phyloP scores from a whole-genome alignment of 2,888 invertebrate species.

The Meiosimyza platycephala region DNA sequence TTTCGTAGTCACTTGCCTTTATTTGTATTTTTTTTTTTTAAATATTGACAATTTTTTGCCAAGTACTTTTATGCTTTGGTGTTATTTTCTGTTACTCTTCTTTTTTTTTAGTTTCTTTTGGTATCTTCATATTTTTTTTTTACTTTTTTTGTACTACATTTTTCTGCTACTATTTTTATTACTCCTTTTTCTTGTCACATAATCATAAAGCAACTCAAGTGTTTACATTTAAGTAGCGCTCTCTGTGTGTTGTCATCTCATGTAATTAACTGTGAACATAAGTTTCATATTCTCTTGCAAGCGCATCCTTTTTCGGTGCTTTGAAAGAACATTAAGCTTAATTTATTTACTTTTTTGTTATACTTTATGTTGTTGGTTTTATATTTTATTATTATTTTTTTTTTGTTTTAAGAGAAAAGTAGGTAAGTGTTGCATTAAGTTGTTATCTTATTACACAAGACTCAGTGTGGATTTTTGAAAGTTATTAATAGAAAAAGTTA shows the following conservation, averaged over 20 bases:
- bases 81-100: not conserved
- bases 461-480: no score
- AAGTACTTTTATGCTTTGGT: not conserved
- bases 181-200: slow-evolving; percentile 10
- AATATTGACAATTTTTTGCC: no score
- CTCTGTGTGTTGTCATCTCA: slow-evolving; percentile 1
- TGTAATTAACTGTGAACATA: slow-evolving; percentile 20
- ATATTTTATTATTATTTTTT: no score
- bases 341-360: no score
- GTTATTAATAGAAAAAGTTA: no score
- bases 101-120: not conserved
- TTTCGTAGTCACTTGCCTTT: no score
- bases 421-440: no score
- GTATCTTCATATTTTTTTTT: not conserved
- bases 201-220: slow-evolving; percentile 22
- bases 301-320: not conserved
- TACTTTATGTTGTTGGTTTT: no score
- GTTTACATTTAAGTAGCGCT: not conserved
- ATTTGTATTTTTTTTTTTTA: no score
- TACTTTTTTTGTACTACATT: not conserved
- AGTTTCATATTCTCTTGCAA: slow-evolving; percentile 14
- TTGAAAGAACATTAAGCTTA: no score
- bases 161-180: not conserved
- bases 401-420: no score
- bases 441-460: no score